A percentile compares a stretch with the other conserved stretches of the same genome.
Conservation (phyloP, 2,797 vertebrate genomes). For the Sebastes melanostomus region DNA sequence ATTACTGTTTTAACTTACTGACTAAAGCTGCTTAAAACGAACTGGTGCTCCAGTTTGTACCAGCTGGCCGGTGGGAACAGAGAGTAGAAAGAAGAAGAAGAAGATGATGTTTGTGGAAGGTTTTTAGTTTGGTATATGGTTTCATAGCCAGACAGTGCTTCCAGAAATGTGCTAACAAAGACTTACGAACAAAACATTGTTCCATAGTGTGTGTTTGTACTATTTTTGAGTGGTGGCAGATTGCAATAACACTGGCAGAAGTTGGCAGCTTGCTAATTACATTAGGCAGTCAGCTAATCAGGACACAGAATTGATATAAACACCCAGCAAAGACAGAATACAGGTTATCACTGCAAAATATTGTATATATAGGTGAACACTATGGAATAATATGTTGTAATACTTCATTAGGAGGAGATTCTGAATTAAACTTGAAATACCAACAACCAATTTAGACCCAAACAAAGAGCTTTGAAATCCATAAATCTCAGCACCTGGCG, state of each 20-base stretch:
- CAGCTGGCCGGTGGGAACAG: constrained; percentile 1
- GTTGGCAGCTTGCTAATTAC: constrained; percentile 43
- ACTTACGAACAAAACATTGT: background rate
- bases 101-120: background rate
- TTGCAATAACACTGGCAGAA: constrained; percentile 25
- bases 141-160: background rate
- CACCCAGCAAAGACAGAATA: background rate
- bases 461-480: constrained; percentile 25
- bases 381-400: background rate
- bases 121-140: background rate
- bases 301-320: constrained; percentile 18
- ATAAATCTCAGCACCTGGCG: constrained; percentile 14
- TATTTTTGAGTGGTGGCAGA: constrained; percentile 38
- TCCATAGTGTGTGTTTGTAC: background rate
- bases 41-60: background rate
- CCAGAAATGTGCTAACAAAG: constrained; percentile 5
- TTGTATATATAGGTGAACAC: background rate
- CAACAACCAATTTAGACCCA: background rate
- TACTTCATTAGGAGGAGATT: background rate
- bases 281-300: constrained; percentile 16
- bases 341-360: background rate
- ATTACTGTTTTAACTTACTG: constrained; percentile 8
- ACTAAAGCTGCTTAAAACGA: constrained; percentile 12
- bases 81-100: background rate
- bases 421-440: constrained; percentile 1